Conservation (phyloP, 2,888 invertebrate species). For the Cynaeus angustus region DNA sequence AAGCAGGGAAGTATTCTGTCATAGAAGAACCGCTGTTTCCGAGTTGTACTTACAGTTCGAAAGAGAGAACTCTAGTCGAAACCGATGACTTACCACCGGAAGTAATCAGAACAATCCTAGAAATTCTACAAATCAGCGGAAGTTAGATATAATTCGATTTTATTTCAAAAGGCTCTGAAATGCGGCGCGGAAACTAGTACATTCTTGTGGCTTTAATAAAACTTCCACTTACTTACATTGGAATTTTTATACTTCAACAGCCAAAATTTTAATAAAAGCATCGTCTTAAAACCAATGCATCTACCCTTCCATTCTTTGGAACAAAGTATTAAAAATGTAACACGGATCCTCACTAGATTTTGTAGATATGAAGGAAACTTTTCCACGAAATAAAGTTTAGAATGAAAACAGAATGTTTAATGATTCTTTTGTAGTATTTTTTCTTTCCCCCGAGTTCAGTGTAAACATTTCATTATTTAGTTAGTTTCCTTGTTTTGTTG, state of each 20-base stretch:
- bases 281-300: neutral
- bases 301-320: no score
- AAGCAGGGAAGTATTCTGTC: slow-evolving; percentile 14
- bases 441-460: slow-evolving; percentile 12
- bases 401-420: slow-evolving; percentile 28
- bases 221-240: neutral
- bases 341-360: neutral
- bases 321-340: slow-evolving; percentile 1
- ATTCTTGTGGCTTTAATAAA: slow-evolving; percentile 9
- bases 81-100: slow-evolving; percentile 18
- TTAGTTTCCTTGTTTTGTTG: neutral
- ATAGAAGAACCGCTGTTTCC: slow-evolving; percentile 19
- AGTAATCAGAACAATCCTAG: slow-evolving; percentile 23
- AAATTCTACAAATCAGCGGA: slow-evolving; percentile 6
- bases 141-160: slow-evolving; percentile 21
- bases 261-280: neutral
- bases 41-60: slow-evolving; percentile 11
- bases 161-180: slow-evolving; percentile 12
- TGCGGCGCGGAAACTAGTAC: slow-evolving; percentile 6
- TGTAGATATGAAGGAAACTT: slow-evolving; percentile 3
- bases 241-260: neutral
- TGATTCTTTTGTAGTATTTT: slow-evolving; percentile 15
- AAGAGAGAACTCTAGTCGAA: slow-evolving; percentile 10
- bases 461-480: slow-evolving; percentile 11
- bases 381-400: slow-evolving; percentile 37